Base-by-base conservation (phyloP, 2,888 invertebrate species). In the Synanthedon tipuliformis region DNA sequence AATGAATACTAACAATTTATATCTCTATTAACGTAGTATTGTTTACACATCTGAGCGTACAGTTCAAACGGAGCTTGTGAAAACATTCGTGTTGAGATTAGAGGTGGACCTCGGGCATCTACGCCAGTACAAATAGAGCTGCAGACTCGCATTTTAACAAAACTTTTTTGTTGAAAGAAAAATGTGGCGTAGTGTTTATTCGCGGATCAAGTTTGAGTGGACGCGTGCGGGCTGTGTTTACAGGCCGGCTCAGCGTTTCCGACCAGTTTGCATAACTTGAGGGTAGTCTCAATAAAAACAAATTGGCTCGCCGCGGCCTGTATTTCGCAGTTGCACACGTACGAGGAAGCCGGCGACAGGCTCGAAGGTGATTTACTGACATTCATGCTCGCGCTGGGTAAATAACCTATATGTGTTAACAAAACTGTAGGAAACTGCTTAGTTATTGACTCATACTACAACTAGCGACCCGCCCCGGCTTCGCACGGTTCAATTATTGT, bases 251-350 rank as follows among this genome's bases (percentile, higher is more conserved):
- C 81, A 80, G 81, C 81, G 77, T 81, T 84, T 82, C 81, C 77
- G 75, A 76, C 78, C 78, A 81, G 81, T 85, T 84, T 84, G 83
- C 85, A 85, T 84, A 84, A 84, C 79, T 79, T 73, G 78, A 75
- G 85, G 85, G 84, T 82, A 84, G 84, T 84, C 83, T 82, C 83
- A 82, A 86, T 86, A 86, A 86, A 85, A 86, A 86, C 80, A 86
- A 84, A 86, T 86, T 84, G 85, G 81, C 79, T 74, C 74, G 75
- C 80, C 77, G 49, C 50, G 81, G 78, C 79, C 81, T 73, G 72
- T 80, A 79, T 71, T 68, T 74, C 70, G 72, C 82, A 75, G 62
- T 82, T 82, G 79, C 81, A 81, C 85, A 85, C 85, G 85, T 85
- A 73, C 85, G 71, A 81, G 83, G 82, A 84, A 84, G 73, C 78